Evolutionary conservation across 2,113 vertebrate species (phyloP).

Genomic region (Sphaerodactylus townsendi): DNA sequence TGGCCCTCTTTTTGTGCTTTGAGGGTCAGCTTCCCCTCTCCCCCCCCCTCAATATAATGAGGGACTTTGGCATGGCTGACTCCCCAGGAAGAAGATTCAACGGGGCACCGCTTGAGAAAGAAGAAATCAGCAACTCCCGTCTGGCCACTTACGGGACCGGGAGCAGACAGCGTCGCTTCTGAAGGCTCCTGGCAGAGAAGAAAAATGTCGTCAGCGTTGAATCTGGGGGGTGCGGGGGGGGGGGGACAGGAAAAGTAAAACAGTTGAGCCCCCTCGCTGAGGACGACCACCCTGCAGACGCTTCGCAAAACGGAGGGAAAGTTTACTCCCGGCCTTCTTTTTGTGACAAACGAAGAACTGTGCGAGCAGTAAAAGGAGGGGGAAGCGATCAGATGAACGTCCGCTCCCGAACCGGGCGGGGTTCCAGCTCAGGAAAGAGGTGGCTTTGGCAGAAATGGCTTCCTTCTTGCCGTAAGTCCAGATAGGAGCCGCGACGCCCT

Average conservation of each 20-base stretch:
- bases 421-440: neutral
- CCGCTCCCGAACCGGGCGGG: neutral
- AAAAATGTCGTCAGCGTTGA: neutral
- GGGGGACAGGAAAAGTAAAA: too few species aligned
- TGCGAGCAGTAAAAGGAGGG: too few species aligned
- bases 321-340: neutral
- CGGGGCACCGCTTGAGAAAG: neutral
- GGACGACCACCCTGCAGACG: neutral
- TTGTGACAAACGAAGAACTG: too few species aligned
- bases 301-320: neutral
- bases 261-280: neutral
- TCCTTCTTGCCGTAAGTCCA: too few species aligned
- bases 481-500: neutral
- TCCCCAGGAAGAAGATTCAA: neutral
- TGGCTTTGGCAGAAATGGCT: neutral
- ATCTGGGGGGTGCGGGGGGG: too few species aligned
- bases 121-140: too few species aligned
- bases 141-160: neutral
- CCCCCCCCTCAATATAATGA: neutral
- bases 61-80: constrained; percentile 5
- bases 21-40: neutral
- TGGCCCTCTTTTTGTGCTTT: constrained; percentile 1
- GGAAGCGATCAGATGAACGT: neutral
- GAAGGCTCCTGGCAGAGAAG: neutral
- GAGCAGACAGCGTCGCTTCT: neutral